Percentiles rank a stretch among this genome's conserved stretches.
Evolutionary conservation across 2,888 invertebrate species (phyloP).

Genomic region (Cataglyphis cursor): DNA sequence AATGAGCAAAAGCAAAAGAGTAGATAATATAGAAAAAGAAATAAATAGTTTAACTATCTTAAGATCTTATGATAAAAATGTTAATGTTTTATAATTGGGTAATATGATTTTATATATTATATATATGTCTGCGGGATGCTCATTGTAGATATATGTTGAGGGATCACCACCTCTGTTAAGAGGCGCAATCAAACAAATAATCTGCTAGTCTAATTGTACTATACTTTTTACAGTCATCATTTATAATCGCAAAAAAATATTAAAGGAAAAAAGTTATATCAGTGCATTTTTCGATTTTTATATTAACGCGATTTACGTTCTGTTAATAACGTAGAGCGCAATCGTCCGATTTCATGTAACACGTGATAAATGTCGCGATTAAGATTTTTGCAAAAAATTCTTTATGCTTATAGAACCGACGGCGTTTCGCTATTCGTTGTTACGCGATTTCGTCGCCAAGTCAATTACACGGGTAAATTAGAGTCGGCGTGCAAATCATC

Average conservation of each 20-base stretch:
- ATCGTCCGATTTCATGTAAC: slow-evolving; percentile 1
- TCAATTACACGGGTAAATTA: slow-evolving; percentile 48
- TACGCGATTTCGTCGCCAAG: slow-evolving; percentile 32
- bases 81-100: no score
- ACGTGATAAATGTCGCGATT: slow-evolving; percentile 23
- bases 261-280: no score
- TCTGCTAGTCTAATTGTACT: slow-evolving; percentile 75
- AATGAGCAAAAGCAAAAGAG: no score
- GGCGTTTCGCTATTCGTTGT: slow-evolving; percentile 11
- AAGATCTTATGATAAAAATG: no score
- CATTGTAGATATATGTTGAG: no score
- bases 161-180: no score
- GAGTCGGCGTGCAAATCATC: slow-evolving; percentile 20
- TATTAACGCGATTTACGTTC: neutral
- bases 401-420: slow-evolving; percentile 3
- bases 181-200: slow-evolving; percentile 59
- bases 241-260: slow-evolving; percentile 18
- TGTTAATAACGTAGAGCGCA: slow-evolving; percentile 9
- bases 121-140: no score
- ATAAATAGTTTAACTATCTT: no score
- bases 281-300: neutral
- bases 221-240: slow-evolving; percentile 74
- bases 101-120: slow-evolving; percentile 59
- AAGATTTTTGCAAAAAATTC: slow-evolving; percentile 24
- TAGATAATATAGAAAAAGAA: no score